Conservation (phyloP, 2,888 invertebrate genomes). For the Synergus itoensis region DNA sequence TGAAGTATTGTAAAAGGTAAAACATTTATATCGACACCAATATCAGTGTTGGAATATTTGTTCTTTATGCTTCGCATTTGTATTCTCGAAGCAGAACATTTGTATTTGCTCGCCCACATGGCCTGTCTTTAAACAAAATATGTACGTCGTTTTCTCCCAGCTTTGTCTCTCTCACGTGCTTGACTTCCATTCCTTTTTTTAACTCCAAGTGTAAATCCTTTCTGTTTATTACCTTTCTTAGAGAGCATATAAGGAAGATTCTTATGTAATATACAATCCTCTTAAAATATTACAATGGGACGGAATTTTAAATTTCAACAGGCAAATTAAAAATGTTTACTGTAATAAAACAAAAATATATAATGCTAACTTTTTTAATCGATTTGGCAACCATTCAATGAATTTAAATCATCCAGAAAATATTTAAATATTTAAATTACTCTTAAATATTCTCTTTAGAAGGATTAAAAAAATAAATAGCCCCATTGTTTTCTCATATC, state of each 20-base stretch:
- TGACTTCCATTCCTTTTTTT: conserved; percentile 15
- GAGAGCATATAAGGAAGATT: not conserved
- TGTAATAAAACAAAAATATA: no score
- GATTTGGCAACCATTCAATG: no score
- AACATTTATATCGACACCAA: conserved; percentile 4
- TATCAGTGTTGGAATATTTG: conserved; percentile 2
- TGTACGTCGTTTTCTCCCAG: conserved; percentile 5
- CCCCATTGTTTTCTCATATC: no score
- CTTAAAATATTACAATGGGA: no score
- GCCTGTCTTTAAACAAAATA: conserved; percentile 17
- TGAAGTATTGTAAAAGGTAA: not conserved
- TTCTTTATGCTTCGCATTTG: conserved; percentile 19
- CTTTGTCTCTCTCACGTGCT: not conserved
- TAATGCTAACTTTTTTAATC: no score
- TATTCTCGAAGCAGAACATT: conserved; percentile 17
- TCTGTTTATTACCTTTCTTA: not conserved
- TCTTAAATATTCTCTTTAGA: no score
- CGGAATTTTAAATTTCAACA: no score
- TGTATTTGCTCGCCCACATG: conserved; percentile 24
- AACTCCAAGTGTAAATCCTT: not conserved
- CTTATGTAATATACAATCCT: not conserved
- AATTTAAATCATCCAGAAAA: no score
- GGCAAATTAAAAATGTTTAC: no score
- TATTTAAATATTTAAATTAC: no score
- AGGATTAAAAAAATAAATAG: no score